Percentiles rank a stretch among this genome's conserved stretches.
Conservation (phyloP, 2,888 invertebrate genomes). For the Drepanosiphum platanoidis region DNA sequence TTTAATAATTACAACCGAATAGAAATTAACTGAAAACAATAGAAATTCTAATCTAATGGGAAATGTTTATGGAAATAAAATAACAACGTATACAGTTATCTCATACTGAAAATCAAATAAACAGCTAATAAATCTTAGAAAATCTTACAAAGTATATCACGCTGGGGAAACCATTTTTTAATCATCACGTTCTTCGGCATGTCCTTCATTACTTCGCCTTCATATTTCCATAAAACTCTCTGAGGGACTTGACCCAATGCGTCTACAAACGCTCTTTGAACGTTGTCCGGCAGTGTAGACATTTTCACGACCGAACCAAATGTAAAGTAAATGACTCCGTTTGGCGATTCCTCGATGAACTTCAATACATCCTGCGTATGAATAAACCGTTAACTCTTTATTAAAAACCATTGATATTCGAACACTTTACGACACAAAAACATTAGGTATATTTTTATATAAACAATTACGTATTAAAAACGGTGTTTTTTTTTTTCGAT, state of each 20-base stretch:
- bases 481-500: too few species aligned
- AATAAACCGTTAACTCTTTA: too few species aligned
- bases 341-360: conserved; percentile 60
- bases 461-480: too few species aligned
- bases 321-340: conserved; percentile 63
- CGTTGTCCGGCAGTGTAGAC: conserved; percentile 55
- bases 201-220: conserved; percentile 51
- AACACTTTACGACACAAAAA: too few species aligned
- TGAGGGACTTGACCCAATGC: conserved; percentile 55
- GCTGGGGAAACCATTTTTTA: conserved; percentile 63
- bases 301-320: conserved; percentile 61
- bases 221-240: conserved; percentile 63
- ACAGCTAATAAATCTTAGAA: too few species aligned
- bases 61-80: too few species aligned
- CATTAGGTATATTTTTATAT: too few species aligned
- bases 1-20: neutral
- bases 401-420: too few species aligned
- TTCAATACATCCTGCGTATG: conserved; percentile 57
- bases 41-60: too few species aligned
- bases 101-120: too few species aligned
- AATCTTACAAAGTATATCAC: conserved; percentile 59
- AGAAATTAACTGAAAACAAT: neutral
- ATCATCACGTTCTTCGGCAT: conserved; percentile 57
- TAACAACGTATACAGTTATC: too few species aligned
- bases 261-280: conserved; percentile 55